Conservation (phyloP, 1,140 invertebrate genomes). For the Yoshiicerus persimilis region DNA sequence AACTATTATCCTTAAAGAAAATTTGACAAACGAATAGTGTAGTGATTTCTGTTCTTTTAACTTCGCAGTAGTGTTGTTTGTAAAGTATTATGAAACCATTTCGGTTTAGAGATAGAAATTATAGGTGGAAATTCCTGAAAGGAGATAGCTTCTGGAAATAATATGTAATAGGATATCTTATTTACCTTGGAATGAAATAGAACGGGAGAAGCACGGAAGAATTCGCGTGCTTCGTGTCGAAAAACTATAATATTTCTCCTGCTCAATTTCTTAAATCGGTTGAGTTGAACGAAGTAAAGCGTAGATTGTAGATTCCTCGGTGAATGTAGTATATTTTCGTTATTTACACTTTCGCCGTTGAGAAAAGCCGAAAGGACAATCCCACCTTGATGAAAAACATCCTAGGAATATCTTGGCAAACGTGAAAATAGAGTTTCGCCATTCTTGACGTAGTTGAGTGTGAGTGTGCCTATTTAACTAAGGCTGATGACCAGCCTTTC, state of each 20-base stretch:
- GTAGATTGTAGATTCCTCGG: background rate
- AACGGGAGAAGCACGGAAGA: background rate
- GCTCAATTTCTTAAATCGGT: background rate
- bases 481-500: background rate
- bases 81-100: too few species aligned
- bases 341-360: background rate
- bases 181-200: background rate
- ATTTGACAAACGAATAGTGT: too few species aligned
- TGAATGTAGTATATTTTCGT: background rate
- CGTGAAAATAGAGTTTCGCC: background rate
- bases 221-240: background rate
- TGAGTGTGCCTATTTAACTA: background rate
- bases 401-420: background rate
- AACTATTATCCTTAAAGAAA: background rate
- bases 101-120: too few species aligned
- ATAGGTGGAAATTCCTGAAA: too few species aligned
- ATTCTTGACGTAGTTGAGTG: background rate
- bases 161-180: background rate
- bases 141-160: background rate
- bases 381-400: background rate
- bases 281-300: background rate
- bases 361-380: background rate
- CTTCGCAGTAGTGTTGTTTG: background rate
- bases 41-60: too few species aligned
- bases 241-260: background rate